Conservation (phyloP, 2,888 invertebrate species). For the Mesoligia furuncula region DNA sequence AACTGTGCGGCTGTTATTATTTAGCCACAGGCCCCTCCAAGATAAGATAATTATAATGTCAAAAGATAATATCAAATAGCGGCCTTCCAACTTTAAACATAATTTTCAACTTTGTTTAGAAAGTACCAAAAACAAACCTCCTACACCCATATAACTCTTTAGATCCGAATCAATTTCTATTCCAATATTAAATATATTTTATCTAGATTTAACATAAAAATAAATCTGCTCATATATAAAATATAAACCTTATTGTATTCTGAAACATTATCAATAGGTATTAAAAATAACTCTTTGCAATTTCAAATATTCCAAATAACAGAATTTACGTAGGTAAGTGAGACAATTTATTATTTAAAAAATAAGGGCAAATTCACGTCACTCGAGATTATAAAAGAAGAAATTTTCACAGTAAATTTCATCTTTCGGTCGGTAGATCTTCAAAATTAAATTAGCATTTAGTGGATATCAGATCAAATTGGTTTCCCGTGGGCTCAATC, state of each 20-base stretch:
- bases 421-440: conserved; percentile 70
- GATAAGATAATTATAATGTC: too few species aligned
- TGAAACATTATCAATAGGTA: conserved; percentile 23
- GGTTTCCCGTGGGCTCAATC: conserved; percentile 78
- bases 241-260: conserved; percentile 26
- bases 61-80: neutral
- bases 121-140: conserved; percentile 1
- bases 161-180: conserved; percentile 11
- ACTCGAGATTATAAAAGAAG: conserved; percentile 70
- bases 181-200: conserved; percentile 3
- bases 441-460: conserved; percentile 84
- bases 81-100: neutral
- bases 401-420: conserved; percentile 64
- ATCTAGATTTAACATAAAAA: neutral
- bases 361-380: conserved; percentile 55
- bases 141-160: neutral
- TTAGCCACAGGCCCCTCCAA: too few species aligned
- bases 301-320: conserved; percentile 36
- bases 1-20: too few species aligned
- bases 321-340: conserved; percentile 39
- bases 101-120: neutral
- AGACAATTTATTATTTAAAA: conserved; percentile 55
- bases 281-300: conserved; percentile 16
- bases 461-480: conserved; percentile 82
- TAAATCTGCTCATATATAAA: conserved; percentile 17